Conservation (phyloP, 2,797 vertebrate genomes). For the Melanotaenia boesemani region DNA sequence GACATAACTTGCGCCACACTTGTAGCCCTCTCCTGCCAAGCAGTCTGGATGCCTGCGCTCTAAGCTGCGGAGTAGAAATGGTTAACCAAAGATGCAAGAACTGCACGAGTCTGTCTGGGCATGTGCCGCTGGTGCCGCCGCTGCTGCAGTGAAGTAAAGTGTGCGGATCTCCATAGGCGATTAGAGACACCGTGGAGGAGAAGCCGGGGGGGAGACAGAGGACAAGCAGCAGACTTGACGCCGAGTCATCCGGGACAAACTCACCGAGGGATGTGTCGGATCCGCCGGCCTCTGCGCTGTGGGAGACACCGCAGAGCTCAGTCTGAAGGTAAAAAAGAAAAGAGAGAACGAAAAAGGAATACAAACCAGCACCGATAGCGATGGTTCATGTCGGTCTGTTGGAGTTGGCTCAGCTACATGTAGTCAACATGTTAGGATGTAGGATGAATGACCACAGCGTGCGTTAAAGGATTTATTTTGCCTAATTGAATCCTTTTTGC, state of each 20-base stretch:
- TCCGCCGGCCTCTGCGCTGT: conserved; percentile 42
- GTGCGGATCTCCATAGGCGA: conserved; percentile 79
- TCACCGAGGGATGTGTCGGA: conserved; percentile 27
- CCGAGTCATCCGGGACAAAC: conserved; percentile 30
- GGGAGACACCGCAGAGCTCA: conserved; percentile 44
- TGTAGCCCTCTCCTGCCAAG: not conserved
- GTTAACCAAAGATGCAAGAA: conserved; percentile 68
- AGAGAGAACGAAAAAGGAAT: not conserved
- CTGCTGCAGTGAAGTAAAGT: conserved; percentile 82
- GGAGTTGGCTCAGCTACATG: conserved; percentile 10
- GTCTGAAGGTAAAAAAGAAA: conserved; percentile 55
- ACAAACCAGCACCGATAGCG: conserved; percentile 21
- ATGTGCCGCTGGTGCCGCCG: conserved; percentile 72
- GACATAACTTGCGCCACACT: conserved; percentile 1
- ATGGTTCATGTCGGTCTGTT: conserved; percentile 41
- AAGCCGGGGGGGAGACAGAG: conserved; percentile 29
- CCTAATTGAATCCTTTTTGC: not conserved
- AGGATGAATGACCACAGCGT: not conserved
- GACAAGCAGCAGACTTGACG: conserved; percentile 5
- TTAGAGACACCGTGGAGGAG: conserved; percentile 51
- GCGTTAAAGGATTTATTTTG: not conserved
- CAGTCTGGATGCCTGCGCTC: not conserved
- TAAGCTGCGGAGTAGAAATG: conserved; percentile 41
- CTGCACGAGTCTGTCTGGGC: conserved; percentile 73
- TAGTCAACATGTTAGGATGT: conserved; percentile 22